Conservation (phyloP, 2,113 vertebrate genomes). For the Malurus elegans region DNA sequence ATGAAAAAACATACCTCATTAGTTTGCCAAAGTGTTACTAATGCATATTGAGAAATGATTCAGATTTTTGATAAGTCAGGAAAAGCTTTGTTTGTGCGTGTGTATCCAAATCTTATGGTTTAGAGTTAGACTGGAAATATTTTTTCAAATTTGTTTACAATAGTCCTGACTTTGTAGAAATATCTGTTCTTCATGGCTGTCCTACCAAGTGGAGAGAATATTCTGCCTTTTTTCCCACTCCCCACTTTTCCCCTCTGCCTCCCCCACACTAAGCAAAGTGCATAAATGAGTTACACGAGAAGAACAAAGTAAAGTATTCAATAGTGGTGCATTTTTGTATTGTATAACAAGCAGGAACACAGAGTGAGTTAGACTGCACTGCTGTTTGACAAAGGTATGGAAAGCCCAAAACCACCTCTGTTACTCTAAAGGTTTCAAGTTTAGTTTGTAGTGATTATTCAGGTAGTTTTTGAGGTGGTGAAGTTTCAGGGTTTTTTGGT, state of each 20-base stretch:
- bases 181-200: background rate
- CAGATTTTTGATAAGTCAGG: background rate
- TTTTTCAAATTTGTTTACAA: background rate
- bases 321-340: background rate
- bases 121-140: background rate
- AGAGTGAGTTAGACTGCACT: background rate
- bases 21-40: conserved; percentile 9
- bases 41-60: background rate
- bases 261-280: background rate
- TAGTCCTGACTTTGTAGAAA: background rate
- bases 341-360: background rate
- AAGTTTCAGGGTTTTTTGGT: background rate
- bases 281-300: fast-evolving
- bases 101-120: background rate
- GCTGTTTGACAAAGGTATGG: background rate
- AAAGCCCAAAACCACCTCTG: background rate
- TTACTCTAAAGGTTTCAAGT: background rate
- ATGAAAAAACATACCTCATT: background rate
- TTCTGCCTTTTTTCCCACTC: background rate
- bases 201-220: fast-evolving
- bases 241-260: fast-evolving
- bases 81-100: background rate
- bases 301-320: background rate
- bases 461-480: background rate
- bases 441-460: background rate